phyloP scores from a whole-genome alignment of 2,113 vertebrate genomes.

The Sprattus sprattus region DNA sequence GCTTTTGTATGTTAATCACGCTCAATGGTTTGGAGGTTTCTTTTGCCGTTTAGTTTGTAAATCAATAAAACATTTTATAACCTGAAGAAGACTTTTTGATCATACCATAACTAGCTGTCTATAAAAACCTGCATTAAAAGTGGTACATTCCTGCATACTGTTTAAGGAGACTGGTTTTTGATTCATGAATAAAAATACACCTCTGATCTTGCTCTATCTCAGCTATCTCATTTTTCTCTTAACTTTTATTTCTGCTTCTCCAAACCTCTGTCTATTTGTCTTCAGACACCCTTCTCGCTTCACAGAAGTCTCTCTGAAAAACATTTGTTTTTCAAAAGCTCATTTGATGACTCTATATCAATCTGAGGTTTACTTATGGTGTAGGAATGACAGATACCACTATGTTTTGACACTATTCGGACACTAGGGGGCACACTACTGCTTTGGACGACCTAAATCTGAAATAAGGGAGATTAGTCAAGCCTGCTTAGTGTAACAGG shows the following conservation, averaged over 20 bases:
- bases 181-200: too few relatives aligned
- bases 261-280: not conserved
- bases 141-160: not conserved
- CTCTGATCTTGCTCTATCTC: too few relatives aligned
- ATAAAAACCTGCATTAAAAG: not conserved
- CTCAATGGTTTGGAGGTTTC: not conserved
- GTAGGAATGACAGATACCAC: not conserved
- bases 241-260: too few relatives aligned
- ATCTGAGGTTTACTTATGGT: not conserved
- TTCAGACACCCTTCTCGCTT: not conserved
- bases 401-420: not conserved
- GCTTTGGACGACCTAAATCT: not conserved
- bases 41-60: constrained; percentile 4
- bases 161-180: not conserved
- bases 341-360: not conserved
- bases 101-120: not conserved
- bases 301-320: not conserved
- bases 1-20: constrained; percentile 12
- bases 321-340: constrained; percentile 12
- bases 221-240: too few relatives aligned
- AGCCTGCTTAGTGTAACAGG: not conserved
- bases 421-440: not conserved
- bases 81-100: not conserved
- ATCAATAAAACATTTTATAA: constrained; percentile 8
- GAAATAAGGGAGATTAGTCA: not conserved